Percentiles rank a stretch among this genome's conserved stretches.
Evolutionary conservation across 2,797 vertebrate species (phyloP).

Genomic region (Sorex maritimensis): DNA sequence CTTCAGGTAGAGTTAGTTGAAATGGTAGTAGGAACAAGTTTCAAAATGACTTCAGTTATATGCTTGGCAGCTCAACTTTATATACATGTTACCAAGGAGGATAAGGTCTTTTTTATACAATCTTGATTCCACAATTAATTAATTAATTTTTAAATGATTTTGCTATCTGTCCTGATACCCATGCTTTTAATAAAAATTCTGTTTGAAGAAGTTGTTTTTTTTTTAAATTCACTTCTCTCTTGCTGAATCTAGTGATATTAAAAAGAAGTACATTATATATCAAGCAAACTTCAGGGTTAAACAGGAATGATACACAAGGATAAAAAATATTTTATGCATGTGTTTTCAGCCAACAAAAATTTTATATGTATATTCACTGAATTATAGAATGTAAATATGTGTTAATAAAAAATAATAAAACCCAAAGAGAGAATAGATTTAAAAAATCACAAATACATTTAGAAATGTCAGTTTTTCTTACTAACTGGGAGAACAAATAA

Average conservation of each 20-base stretch:
- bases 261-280: not conserved
- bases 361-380: not conserved
- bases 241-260: not conserved
- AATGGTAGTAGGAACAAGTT: not conserved
- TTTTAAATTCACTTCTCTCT: not conserved
- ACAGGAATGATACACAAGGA: not conserved
- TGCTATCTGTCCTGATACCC: not conserved
- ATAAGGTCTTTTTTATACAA: not conserved
- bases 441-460: not conserved
- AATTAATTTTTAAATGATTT: not conserved
- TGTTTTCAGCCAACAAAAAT: not conserved
- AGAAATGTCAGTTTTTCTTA: not conserved
- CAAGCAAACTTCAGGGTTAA: not conserved
- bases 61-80: not conserved
- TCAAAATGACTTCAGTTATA: not conserved
- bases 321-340: not conserved
- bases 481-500: not conserved
- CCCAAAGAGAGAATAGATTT: not conserved
- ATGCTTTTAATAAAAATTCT: not conserved
- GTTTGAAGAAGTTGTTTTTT: not conserved
- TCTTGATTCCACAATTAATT: not conserved
- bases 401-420: not conserved
- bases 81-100: too few relatives aligned
- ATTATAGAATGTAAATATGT: not conserved
- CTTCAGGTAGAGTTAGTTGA: not conserved